These are phyloP conservation scores for Idaea aversata DNA, from an alignment of 2,888 invertebrate genomes.

Conservation along the genomic window DNA sequence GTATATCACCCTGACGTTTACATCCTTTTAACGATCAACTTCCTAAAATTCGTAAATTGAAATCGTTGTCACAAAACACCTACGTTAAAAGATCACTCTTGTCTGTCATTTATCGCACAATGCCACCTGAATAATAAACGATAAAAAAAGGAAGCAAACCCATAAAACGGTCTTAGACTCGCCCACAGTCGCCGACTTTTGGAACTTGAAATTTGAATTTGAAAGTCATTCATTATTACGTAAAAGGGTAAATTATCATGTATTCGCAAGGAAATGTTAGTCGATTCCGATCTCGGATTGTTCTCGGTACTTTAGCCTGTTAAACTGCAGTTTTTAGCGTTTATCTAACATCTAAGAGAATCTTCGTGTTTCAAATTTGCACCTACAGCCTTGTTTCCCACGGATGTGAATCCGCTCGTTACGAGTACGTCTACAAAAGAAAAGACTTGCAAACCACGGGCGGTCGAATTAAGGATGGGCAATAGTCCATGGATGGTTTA, in stretches of 20 bases:
- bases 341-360: slow-evolving; percentile 54
- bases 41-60: slow-evolving; percentile 33
- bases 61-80: slow-evolving; percentile 33
- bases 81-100: slow-evolving; percentile 23
- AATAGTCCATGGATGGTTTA: slow-evolving; percentile 28
- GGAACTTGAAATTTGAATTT: slow-evolving; percentile 21
- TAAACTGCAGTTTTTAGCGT: slow-evolving; percentile 39
- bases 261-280: slow-evolving; percentile 40
- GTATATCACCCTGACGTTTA: slow-evolving; percentile 32
- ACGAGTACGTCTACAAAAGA: slow-evolving; percentile 31
- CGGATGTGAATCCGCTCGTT: slow-evolving; percentile 42
- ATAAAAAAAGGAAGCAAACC: slow-evolving; percentile 40
- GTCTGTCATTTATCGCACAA: slow-evolving; percentile 37
- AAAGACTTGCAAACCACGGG: slow-evolving; percentile 28
- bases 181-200: slow-evolving; percentile 37
- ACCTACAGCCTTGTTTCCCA: slow-evolving; percentile 53
- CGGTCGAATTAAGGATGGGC: slow-evolving; percentile 26
- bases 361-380: slow-evolving; percentile 55
- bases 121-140: slow-evolving; percentile 27
- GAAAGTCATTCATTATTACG: slow-evolving; percentile 25
- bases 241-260: slow-evolving; percentile 37
- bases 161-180: slow-evolving; percentile 47
- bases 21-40: slow-evolving; percentile 22
- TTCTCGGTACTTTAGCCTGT: slow-evolving; percentile 37
- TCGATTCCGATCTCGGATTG: slow-evolving; percentile 44